Conservation (phyloP, 1,140 invertebrate genomes). For the Pseudomyrmex sp. region DNA sequence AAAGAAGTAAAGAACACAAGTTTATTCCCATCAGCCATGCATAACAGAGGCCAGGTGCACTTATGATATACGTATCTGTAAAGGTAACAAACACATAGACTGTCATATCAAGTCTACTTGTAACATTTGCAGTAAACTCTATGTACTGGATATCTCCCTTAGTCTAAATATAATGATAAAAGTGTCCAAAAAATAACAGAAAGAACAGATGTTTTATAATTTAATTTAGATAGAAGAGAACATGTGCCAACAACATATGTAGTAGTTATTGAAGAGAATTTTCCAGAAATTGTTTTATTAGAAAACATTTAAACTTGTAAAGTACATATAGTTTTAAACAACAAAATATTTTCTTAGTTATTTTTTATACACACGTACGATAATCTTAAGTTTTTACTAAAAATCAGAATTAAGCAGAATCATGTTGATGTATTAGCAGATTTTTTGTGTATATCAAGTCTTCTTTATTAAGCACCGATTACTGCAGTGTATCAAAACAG, state of each 20-base stretch:
- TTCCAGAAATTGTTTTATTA: not conserved
- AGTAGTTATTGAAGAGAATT: not conserved
- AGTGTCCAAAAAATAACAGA: not conserved
- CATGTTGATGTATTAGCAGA: slow-evolving; percentile 18
- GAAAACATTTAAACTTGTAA: not conserved
- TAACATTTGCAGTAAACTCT: slow-evolving; percentile 41
- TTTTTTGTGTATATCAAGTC: not conserved
- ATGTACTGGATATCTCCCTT: slow-evolving; percentile 2
- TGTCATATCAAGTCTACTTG: slow-evolving; percentile 12
- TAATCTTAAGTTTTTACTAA: not conserved
- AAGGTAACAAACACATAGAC: slow-evolving; percentile 17
- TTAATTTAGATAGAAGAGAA: slow-evolving; percentile 31
- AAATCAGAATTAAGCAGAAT: not conserved
- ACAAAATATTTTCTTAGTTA: not conserved
- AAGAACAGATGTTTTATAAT: slow-evolving; percentile 26
- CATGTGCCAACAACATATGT: not conserved
- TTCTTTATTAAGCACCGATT: slow-evolving; percentile 7
- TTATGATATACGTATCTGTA: slow-evolving; percentile 33
- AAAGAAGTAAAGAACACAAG: slow-evolving; percentile 70
- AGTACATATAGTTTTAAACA: not conserved
- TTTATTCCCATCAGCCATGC: slow-evolving; percentile 77
- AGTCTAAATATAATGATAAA: slow-evolving; percentile 27
- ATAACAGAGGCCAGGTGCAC: slow-evolving; percentile 81
- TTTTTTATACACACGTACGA: not conserved
- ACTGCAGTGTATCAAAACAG: slow-evolving; percentile 9